Percentiles rank a stretch among this genome's conserved stretches.
Conservation (phyloP, 2,797 vertebrate genomes). For the Malacoctenus gilli region DNA sequence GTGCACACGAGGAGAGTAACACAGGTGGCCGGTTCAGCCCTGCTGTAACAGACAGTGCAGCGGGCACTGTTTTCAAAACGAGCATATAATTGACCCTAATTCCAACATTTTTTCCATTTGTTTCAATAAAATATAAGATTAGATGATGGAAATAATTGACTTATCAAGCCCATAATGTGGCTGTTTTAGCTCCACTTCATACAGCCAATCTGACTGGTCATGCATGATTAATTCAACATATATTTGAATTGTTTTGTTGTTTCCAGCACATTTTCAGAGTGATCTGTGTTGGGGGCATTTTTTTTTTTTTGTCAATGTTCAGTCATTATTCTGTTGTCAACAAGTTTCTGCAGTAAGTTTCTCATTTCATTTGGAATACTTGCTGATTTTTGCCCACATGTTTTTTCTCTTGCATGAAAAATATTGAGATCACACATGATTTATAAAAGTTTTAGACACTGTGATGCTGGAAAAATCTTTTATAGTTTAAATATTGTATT, state of each 20-base stretch:
- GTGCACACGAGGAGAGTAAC: constrained; percentile 53
- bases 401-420: too few species aligned
- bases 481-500: too few species aligned
- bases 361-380: too few species aligned
- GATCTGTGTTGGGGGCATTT: constrained; percentile 1
- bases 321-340: background rate
- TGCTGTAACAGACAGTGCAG: constrained; percentile 34
- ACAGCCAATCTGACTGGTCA: too few species aligned
- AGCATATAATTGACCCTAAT: too few species aligned
- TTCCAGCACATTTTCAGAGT: too few species aligned
- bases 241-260: constrained; percentile 1
- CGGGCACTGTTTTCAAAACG: constrained; percentile 26
- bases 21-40: constrained; percentile 30
- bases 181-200: constrained; percentile 23
- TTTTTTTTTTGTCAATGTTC: constrained; percentile 11
- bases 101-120: constrained; percentile 36
- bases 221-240: constrained; percentile 24
- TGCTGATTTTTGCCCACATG: too few species aligned
- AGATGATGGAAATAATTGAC: constrained; percentile 27
- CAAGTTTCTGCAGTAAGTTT: too few species aligned
- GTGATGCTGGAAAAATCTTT: too few species aligned
- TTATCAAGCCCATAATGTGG: constrained; percentile 13
- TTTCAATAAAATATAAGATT: constrained; percentile 28
- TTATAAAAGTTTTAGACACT: too few species aligned
- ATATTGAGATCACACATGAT: too few species aligned